A percentile compares a stretch with the other conserved stretches of the same genome.
Evolutionary conservation across 1,140 invertebrate species (phyloP).

Genomic region (Atta cephalotes): DNA sequence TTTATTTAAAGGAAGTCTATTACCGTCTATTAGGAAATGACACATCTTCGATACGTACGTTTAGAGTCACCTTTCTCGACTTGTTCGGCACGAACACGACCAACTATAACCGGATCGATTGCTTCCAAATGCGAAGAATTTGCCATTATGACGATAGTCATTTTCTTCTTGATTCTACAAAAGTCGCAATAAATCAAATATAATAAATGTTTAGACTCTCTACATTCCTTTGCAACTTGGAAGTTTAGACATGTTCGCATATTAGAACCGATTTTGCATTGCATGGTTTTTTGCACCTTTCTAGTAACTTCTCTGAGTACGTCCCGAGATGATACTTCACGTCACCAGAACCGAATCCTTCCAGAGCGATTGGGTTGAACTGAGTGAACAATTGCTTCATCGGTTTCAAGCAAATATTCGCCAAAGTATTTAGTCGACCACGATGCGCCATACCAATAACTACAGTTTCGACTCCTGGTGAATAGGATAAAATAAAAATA

Average conservation of each 20-base stretch:
- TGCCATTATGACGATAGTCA: conserved; percentile 93
- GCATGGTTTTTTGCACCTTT: conserved; percentile 67
- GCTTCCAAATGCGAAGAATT: conserved; percentile 97
- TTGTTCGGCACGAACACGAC: conserved; percentile 95
- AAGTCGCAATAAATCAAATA: conserved; percentile 11
- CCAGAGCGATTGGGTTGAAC: conserved; percentile 87
- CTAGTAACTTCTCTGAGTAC: conserved; percentile 89
- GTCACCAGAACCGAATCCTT: conserved; percentile 93
- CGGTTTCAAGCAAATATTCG: conserved; percentile 96
- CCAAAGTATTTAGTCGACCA: conserved; percentile 95
- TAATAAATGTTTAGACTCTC: neutral
- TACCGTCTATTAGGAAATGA: neutral
- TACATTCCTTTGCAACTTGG: no score
- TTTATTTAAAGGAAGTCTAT: neutral
- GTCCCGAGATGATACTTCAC: conserved; percentile 98
- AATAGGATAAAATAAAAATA: neutral
- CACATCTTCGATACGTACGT: conserved; percentile 87
- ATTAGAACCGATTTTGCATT: neutral
- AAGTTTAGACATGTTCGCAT: neutral
- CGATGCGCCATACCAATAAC: conserved; percentile 97
- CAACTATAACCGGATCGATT: conserved; percentile 93
- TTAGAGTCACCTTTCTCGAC: conserved; percentile 92
- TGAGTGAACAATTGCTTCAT: conserved; percentile 94
- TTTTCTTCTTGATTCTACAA: conserved; percentile 91
- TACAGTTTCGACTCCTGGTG: conserved; percentile 91